Conservation (phyloP, 2,797 vertebrate species). For the Otolemur crassicaudatus region DNA sequence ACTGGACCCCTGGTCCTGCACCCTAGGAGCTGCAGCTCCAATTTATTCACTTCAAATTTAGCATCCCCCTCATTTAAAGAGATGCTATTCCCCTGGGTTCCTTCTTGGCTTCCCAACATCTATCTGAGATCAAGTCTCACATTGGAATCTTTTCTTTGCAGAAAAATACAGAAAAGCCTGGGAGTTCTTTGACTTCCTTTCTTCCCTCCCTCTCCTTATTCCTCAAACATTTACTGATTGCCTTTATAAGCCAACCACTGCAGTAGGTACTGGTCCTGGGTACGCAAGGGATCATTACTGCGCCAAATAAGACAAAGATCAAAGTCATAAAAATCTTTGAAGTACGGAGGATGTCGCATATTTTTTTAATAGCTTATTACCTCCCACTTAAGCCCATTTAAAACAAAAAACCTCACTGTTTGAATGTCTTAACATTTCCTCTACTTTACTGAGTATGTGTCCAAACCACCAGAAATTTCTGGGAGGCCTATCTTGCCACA, state of each 20-base stretch:
- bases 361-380: constrained; percentile 36
- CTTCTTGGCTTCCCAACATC: neutral
- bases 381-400: neutral
- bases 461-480: constrained; percentile 71
- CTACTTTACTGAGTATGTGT: constrained; percentile 44
- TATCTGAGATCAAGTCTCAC: neutral
- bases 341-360: neutral
- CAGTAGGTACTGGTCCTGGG: neutral
- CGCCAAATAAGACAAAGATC: neutral
- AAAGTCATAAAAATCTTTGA: constrained; percentile 19
- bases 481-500: constrained; percentile 45
- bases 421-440: constrained; percentile 65
- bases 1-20: too few species aligned
- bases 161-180: neutral
- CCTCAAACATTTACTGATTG: neutral
- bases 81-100: neutral
- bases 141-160: neutral
- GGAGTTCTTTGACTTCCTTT: neutral
- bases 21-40: neutral
- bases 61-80: neutral
- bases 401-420: constrained; percentile 24
- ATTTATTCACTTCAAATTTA: neutral
- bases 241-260: neutral
- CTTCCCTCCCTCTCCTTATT: neutral
- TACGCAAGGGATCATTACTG: neutral